Evolutionary conservation across 2,797 vertebrate species (phyloP).

Genomic region (Phaenicophaeus curvirostris): DNA sequence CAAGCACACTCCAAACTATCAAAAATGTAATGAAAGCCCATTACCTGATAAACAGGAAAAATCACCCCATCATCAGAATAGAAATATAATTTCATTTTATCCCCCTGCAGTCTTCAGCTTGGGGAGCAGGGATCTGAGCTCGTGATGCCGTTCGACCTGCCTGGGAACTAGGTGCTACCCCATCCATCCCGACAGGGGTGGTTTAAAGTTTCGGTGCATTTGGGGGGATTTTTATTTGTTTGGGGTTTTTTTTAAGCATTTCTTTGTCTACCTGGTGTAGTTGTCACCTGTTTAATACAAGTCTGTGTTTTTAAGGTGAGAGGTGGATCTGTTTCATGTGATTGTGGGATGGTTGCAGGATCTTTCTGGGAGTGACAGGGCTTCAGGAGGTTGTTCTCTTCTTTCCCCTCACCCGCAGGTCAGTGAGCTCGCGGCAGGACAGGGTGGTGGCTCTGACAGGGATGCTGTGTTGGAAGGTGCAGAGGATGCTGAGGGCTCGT

Average conservation of each 20-base stretch:
- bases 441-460: not conserved
- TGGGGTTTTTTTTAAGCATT: not conserved
- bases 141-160: not conserved
- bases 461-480: not conserved
- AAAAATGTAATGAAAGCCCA: not conserved
- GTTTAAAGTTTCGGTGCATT: not conserved
- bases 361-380: too few relatives aligned
- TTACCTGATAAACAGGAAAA: not conserved
- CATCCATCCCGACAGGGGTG: not conserved
- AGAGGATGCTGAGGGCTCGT: not conserved
- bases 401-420: not conserved
- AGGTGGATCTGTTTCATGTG: not conserved
- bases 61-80: not conserved
- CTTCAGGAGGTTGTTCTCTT: not conserved
- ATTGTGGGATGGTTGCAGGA: accelerated
- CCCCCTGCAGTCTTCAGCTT: not conserved
- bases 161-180: not conserved
- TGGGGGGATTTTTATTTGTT: not conserved
- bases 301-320: not conserved
- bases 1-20: not conserved
- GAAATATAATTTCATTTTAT: not conserved
- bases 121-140: not conserved
- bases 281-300: not conserved
- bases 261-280: not conserved
- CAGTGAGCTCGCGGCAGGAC: not conserved